These are phyloP conservation scores for Enteromius treurensis DNA, from an alignment of 2,797 vertebrate species.

Conservation along the genomic window DNA sequence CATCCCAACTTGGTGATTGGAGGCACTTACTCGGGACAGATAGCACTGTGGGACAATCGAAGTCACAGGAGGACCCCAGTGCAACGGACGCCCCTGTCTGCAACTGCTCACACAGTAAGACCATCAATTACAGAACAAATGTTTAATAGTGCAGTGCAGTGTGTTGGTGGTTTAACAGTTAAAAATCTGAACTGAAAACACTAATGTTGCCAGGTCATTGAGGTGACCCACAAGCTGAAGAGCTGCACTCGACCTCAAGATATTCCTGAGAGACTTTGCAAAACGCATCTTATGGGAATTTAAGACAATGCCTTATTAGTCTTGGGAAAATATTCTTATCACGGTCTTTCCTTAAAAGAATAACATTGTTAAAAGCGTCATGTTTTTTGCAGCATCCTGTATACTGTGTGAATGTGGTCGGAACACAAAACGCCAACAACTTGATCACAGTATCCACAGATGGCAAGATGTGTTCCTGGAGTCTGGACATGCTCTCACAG, in stretches of 20 bases:
- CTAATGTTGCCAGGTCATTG: not conserved
- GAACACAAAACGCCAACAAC: slow-evolving; percentile 89
- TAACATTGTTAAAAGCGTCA: not conserved
- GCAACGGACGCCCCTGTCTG: slow-evolving; percentile 84
- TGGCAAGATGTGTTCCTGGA: slow-evolving; percentile 92
- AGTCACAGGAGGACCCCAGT: slow-evolving; percentile 86
- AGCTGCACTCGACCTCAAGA: not conserved
- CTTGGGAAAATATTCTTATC: not conserved
- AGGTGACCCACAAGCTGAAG: not conserved
- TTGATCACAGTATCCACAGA: slow-evolving; percentile 89
- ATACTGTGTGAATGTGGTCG: slow-evolving; percentile 88
- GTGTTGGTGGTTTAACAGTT: not conserved
- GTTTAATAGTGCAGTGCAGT: not conserved
- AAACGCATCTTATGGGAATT: not conserved
- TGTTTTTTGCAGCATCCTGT: slow-evolving; percentile 79
- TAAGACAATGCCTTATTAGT: not conserved
- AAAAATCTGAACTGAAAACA: not conserved
- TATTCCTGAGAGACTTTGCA: slow-evolving; percentile 1
- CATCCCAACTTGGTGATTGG: slow-evolving; percentile 87
- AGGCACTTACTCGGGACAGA: slow-evolving; percentile 87
- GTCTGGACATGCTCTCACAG: slow-evolving; percentile 88
- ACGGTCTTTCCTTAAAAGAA: not conserved
- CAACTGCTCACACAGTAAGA: slow-evolving; percentile 62
- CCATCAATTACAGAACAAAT: not conserved
- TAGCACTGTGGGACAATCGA: slow-evolving; percentile 88